Base-by-base conservation (phyloP, 2,888 invertebrate genomes). In the Pedicia rivosa region DNA sequence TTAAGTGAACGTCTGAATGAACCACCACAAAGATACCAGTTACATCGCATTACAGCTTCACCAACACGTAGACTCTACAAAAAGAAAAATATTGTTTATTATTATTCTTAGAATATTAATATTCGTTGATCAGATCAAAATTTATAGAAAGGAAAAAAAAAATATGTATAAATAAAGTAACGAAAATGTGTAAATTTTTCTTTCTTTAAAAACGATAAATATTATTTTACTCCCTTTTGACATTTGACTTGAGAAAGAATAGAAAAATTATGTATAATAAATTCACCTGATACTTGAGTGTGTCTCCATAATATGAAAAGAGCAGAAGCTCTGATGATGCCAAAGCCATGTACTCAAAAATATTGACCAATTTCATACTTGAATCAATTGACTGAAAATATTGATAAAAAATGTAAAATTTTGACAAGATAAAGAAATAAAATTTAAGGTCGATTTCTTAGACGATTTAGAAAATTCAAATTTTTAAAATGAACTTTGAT, bases 261-360 rank as follows among this genome's bases (percentile, higher is more conserved):
- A 4, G n/a, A 10, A 10, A 10, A 25, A 25, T 25, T 8, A 8
- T 25, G 4, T 25, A 8, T 25, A 7, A 22, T 5, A 7, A 14
- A 24, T 13, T 33, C 25, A 40, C 40, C 34, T 41, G 41, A 13
- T 28, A 15, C 24, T 33, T 30, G n/a, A 58, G 36, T 3, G 51
- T 33, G 20, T 57, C 54, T 6, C 52, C 50, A 19, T 49, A 53
- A 41, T 54, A 57, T 25, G 54, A 54, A 30, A 55, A 57, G 12
- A 54, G 48, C 5, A 57, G 47, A n/a, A 56, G 40, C 33, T 58
- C 57, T 20, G 45, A 50, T 7, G 49, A 43, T 2, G 52, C 50
- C 19, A 57, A 39, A 10, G 50, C 10, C 28, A 56, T 29, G 40
- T 58, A 57, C 40, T 54, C 53, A 1, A 48, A 46, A 34, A 54